Percentiles rank a stretch among this genome's conserved stretches.
phyloP scores from a whole-genome alignment of 2,797 vertebrate genomes.

The Neostethus bicornis region DNA sequence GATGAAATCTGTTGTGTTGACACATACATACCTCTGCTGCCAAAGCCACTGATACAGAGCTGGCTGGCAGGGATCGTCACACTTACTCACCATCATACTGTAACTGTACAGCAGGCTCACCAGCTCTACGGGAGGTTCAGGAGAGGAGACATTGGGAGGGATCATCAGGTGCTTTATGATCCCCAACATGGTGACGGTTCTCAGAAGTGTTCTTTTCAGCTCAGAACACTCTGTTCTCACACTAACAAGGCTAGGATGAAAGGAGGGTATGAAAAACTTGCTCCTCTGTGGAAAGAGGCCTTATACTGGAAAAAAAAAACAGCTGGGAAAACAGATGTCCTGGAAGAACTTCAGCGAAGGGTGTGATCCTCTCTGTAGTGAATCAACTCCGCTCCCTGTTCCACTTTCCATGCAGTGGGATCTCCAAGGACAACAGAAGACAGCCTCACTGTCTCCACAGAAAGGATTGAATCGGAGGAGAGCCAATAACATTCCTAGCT shows the following conservation, averaged over 20 bases:
- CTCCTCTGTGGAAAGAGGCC: slow-evolving; percentile 45
- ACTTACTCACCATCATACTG: slow-evolving; percentile 65
- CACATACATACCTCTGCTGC: slow-evolving; percentile 77
- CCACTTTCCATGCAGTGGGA: slow-evolving; percentile 49
- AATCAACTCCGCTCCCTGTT: slow-evolving; percentile 47
- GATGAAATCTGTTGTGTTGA: slow-evolving; percentile 53
- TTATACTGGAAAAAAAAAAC: slow-evolving; percentile 34
- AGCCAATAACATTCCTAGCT: slow-evolving; percentile 72
- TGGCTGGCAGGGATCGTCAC: slow-evolving; percentile 59
- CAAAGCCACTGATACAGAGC: slow-evolving; percentile 67
- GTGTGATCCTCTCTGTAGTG: slow-evolving; percentile 43
- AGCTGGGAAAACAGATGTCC: slow-evolving; percentile 53
- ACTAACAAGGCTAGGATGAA: slow-evolving; percentile 46
- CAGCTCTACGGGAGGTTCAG: slow-evolving; percentile 43
- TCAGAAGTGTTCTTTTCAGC: slow-evolving; percentile 53
- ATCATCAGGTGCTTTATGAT: slow-evolving; percentile 54
- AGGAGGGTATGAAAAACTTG: slow-evolving; percentile 32
- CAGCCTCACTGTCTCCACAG: slow-evolving; percentile 62
- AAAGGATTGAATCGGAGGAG: slow-evolving; percentile 77
- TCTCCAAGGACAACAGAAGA: slow-evolving; percentile 39
- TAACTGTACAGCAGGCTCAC: slow-evolving; percentile 34
- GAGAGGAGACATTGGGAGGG: slow-evolving; percentile 23
- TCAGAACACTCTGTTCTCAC: slow-evolving; percentile 40
- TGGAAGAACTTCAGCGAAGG: slow-evolving; percentile 31
- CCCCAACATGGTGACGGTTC: slow-evolving; percentile 71